Base-by-base conservation (phyloP, 1,140 invertebrate species). In the Lasioglossum baleicum region DNA sequence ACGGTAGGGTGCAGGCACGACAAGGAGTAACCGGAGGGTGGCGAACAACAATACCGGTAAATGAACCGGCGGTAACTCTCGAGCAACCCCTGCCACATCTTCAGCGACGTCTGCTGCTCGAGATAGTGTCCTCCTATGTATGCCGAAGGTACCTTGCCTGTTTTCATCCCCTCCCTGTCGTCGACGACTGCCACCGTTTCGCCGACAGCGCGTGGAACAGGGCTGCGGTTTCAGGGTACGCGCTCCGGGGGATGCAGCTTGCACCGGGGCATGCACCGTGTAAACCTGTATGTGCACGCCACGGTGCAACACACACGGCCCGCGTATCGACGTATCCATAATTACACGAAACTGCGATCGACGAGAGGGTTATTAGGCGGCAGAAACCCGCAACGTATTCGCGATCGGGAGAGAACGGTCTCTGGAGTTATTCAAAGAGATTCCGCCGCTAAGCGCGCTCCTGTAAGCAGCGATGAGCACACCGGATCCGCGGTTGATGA, bases 31-130 rank as follows among this genome's bases (percentile, higher is more conserved):
- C 48, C 65, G 53, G 35, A 71, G 84, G 81, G 77, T 67, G 79
- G 83, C 75, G 86, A 83, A 81, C 85, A 89, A 90, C 89, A 90
- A 90, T 90, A 90, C 89, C 82, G 84, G 88, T 90, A 90, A 90
- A 90, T 88, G 89, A 90, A 90, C 88, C 88, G 79, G 75, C 85
- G 83, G 77, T 90, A 88, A 87, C 88, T 88, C 89, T 87, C 83
- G 69, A 82, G 83, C 85, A 87, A 83, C 75, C 71, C 83, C 64
- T 65, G 80, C 48, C 70, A 66, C 73, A 64, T 86, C 84, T 86
- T 86, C 83, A 80, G 60, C 83, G 81, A 85, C 64, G 88, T 90
- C 87, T 87, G 88, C 88, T 86, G 56, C 84, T 85, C 74, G 87
- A 88, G 87, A 86, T 90, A 90, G 76, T 80, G 84, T 83, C 84